phyloP scores from a whole-genome alignment of 2,888 invertebrate species.

The Campoplex capitator region DNA sequence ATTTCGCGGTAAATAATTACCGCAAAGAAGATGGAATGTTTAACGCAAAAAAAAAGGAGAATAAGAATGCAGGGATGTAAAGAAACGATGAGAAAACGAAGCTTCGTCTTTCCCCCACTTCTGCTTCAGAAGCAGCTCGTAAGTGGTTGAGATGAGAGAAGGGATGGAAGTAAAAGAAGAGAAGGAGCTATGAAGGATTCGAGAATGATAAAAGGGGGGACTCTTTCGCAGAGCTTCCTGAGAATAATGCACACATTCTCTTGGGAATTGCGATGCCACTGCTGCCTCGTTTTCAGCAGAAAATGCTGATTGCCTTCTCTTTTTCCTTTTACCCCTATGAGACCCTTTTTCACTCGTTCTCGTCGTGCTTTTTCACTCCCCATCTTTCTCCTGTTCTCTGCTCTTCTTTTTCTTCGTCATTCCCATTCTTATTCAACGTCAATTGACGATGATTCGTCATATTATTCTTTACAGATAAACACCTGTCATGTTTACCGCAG shows the following conservation, averaged over 20 bases:
- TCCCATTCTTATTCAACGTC: conserved; percentile 54
- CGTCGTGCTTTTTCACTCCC: conserved; percentile 39
- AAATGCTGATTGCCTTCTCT: conserved; percentile 79
- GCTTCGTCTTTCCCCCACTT: conserved; percentile 34
- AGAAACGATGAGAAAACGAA: conserved; percentile 50
- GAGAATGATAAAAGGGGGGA: conserved; percentile 52
- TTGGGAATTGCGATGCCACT: conserved; percentile 68
- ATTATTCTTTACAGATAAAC: conserved; percentile 31
- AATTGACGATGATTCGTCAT: conserved; percentile 57
- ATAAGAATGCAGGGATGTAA: conserved; percentile 22
- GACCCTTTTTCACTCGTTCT: conserved; percentile 54
- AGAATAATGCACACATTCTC: conserved; percentile 75
- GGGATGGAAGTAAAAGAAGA: conserved; percentile 51
- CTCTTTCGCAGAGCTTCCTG: conserved; percentile 72
- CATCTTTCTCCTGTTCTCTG: conserved; percentile 13
- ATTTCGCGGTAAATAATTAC: conserved; percentile 74
- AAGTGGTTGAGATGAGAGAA: conserved; percentile 59
- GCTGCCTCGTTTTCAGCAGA: conserved; percentile 72
- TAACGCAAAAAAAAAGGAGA: conserved; percentile 36
- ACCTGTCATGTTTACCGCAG: not conserved
- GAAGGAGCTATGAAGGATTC: conserved; percentile 65
- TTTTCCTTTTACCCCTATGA: conserved; percentile 31
- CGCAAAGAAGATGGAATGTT: conserved; percentile 49
- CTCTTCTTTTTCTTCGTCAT: conserved; percentile 30
- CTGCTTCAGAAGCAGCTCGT: conserved; percentile 23